Evolutionary conservation across 2,797 vertebrate species (phyloP), one percentile per base, ranked within the genome.

Genomic region (Pteropus rufus): DNA sequence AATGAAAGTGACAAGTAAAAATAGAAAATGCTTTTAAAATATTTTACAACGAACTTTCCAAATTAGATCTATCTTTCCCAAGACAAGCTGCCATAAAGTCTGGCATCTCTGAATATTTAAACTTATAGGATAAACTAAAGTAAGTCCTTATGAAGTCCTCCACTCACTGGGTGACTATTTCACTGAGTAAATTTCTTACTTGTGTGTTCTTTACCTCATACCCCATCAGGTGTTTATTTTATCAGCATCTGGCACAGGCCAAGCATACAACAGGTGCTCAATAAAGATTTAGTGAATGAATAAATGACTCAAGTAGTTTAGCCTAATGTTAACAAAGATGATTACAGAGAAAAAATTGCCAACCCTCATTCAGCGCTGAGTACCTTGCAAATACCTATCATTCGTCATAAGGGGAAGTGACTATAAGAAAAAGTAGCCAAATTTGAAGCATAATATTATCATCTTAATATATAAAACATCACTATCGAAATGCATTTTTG

Each of bases 41-140:
- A 34, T 62, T 87, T 91, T 75, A 69, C 26, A 87, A 39, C 54
- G 34, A 92, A 87, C 90, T 90, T 92, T 96, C 89, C 92, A 87
- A 94, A 87, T 93, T 79, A 70, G 70, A 87, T 93, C 49, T 90
- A 92, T 96, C 86, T 94, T 86, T 82, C 49, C 39, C 86, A 94
- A 92, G 80, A 87, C 85, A 54, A 82, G 69, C 62, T 90, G 62
- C 46, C 89, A 67, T 67, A 19, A 83, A 70, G 41, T 96, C 93
- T 83, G 86, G 65, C 36, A 52, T 60, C 62, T 41, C 49, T 39
- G 56, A 96, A 87, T 67, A 60, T 65, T 90, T 81, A 73, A 92
- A 67, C 11, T 85, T 76, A 70, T 0, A 91, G 34, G 36, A 36
- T 46, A 79, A 84, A 85, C 41, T 67, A 41, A 77, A 67, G 34